A percentile compares a stretch with the other conserved stretches of the same genome.
phyloP scores from a whole-genome alignment of 1,140 invertebrate genomes.

The Diprion similis region DNA sequence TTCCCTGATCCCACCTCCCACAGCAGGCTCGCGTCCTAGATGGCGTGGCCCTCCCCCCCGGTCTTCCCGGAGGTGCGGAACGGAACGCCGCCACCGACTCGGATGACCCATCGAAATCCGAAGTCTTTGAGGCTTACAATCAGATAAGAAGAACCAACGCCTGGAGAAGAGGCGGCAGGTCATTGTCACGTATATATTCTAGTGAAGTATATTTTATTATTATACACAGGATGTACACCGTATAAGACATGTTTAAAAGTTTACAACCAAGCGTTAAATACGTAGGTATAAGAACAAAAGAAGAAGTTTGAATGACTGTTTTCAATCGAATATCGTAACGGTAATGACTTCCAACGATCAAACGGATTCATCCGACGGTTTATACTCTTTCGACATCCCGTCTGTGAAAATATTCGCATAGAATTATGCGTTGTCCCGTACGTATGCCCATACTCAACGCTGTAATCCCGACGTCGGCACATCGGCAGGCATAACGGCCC shows the following conservation, averaged over 20 bases:
- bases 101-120: constrained; percentile 1
- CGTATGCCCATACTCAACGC: neutral
- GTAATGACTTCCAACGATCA: neutral
- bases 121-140: neutral
- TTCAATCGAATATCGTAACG: neutral
- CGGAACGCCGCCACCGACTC: neutral
- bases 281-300: neutral
- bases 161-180: too few species aligned
- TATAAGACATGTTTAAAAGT: too few species aligned
- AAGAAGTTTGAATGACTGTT: neutral
- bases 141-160: neutral
- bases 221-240: too few species aligned
- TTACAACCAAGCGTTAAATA: too few species aligned
- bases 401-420: neutral
- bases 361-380: neutral
- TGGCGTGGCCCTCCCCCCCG: neutral
- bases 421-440: neutral
- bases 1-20: neutral
- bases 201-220: too few species aligned
- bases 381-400: neutral
- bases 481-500: constrained; percentile 58
- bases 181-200: too few species aligned
- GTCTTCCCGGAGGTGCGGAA: neutral
- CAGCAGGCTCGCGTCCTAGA: neutral
- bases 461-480: constrained; percentile 41